Evolutionary conservation across 2,113 vertebrate genomes (phyloP).

Genomic region (Tetraodon nigroviridis): DNA sequence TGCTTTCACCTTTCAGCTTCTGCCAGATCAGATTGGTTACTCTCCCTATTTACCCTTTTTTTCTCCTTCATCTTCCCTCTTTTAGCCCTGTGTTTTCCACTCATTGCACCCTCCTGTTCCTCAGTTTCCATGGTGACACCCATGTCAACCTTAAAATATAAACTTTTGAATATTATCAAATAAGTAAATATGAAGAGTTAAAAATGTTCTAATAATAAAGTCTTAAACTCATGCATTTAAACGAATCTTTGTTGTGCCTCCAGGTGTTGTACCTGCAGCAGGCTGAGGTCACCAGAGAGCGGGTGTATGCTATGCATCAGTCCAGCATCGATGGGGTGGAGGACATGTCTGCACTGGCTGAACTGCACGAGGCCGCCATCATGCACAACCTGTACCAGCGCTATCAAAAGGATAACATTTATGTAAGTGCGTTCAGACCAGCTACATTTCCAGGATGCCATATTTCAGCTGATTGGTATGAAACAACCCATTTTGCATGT

Average conservation of each 20-base stretch:
- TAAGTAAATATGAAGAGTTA: too few relatives aligned
- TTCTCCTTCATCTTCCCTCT: not conserved
- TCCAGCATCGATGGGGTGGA: constrained; percentile 84
- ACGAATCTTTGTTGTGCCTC: not conserved
- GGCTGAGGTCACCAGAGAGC: constrained; percentile 76
- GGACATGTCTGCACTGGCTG: constrained; percentile 86
- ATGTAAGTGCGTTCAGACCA: constrained; percentile 69
- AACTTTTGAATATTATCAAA: too few relatives aligned
- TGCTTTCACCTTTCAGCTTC: constrained; percentile 42
- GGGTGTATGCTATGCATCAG: constrained; percentile 84
- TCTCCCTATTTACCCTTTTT: constrained; percentile 10
- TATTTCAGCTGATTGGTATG: constrained; percentile 8
- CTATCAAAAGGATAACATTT: constrained; percentile 84
- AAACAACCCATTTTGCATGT: constrained; percentile 8
- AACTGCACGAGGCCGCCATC: constrained; percentile 88
- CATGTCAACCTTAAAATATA: too few relatives aligned
- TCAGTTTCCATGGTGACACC: constrained; percentile 50
- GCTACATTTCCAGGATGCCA: too few relatives aligned
- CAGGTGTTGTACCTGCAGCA: constrained; percentile 79
- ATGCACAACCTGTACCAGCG: constrained; percentile 87
- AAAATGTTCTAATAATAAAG: too few relatives aligned
- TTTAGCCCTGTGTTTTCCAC: not conserved
- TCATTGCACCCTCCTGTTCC: constrained; percentile 15
- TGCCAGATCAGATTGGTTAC: constrained; percentile 27
- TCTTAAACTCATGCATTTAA: not conserved